Evolutionary conservation across 2,888 invertebrate genomes (phyloP).

Genomic region (Pollenia angustigena): DNA sequence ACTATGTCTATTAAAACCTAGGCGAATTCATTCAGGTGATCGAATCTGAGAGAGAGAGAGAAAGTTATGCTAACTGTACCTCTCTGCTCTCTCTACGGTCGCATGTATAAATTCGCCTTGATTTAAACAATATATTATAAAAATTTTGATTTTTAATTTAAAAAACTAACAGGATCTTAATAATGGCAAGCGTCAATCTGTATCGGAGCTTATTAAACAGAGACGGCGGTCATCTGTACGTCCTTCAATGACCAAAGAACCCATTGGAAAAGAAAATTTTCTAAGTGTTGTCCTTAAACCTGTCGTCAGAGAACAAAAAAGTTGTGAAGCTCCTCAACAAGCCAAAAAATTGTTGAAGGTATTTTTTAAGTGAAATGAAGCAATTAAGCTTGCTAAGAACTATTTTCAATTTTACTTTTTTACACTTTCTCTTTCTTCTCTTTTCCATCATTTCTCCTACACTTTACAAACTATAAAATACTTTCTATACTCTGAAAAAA

Average conservation of each 20-base stretch:
- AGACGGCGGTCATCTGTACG: constrained; percentile 84
- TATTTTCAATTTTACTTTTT: neutral
- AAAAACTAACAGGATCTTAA: constrained; percentile 75
- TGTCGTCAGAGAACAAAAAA: constrained; percentile 84
- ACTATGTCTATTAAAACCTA: too few species aligned
- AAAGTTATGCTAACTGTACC: too few species aligned
- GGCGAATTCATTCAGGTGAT: too few species aligned
- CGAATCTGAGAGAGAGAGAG: too few species aligned
- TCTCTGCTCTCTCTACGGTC: too few species aligned
- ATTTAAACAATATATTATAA: neutral
- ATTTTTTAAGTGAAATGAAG: constrained; percentile 66
- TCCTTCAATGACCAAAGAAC: constrained; percentile 83
- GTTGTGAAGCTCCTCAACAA: constrained; percentile 81
- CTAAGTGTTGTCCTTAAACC: constrained; percentile 87
- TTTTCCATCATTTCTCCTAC: too few species aligned
- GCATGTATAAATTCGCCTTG: constrained; percentile 20
- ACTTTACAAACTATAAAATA: neutral
- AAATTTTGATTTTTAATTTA: too few species aligned
- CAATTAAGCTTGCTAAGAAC: constrained; percentile 44
- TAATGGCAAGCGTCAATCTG: constrained; percentile 49
- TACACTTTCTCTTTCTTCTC: neutral
- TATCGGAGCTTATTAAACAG: constrained; percentile 79
- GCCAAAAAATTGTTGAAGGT: constrained; percentile 82
- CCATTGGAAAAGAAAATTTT: constrained; percentile 86
- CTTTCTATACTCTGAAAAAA: neutral